Evolutionary conservation across 2,888 invertebrate genomes (phyloP).

Genomic region (Piscicola geometra): DNA sequence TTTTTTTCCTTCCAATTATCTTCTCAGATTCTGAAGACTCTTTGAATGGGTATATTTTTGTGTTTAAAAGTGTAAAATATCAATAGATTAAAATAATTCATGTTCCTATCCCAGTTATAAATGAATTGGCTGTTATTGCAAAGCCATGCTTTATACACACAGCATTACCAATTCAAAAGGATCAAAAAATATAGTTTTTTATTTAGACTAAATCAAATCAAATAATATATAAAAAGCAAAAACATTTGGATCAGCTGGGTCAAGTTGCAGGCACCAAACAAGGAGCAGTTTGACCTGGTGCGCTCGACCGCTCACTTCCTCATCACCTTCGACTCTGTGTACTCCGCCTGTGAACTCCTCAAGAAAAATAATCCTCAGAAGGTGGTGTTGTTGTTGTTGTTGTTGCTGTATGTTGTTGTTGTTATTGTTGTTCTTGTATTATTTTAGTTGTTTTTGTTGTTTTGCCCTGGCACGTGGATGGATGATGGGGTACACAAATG

Average conservation of each 20-base stretch:
- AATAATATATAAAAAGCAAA: neutral
- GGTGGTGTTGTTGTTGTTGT: neutral
- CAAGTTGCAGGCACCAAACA: neutral
- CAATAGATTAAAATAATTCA: too few relatives aligned
- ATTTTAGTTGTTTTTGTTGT: too few relatives aligned
- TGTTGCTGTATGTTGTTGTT: too few relatives aligned
- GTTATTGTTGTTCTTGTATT: too few relatives aligned
- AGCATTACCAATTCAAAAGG: too few relatives aligned
- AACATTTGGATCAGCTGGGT: neutral
- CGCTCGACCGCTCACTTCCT: neutral
- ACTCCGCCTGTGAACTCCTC: neutral
- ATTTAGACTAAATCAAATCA: neutral
- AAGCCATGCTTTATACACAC: too few relatives aligned
- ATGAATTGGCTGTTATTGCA: too few relatives aligned
- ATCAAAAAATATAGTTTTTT: too few relatives aligned
- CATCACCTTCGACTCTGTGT: neutral
- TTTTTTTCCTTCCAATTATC: neutral
- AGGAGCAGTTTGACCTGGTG: neutral
- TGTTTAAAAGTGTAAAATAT: too few relatives aligned
- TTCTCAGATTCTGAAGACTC: neutral
- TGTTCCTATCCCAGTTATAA: too few relatives aligned
- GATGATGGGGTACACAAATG: too few relatives aligned
- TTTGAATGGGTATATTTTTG: conserved; percentile 1
- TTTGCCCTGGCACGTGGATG: too few relatives aligned
- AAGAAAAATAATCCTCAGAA: neutral